Conservation (phyloP, 2,113 vertebrate species). For the Mirounga angustirostris region DNA sequence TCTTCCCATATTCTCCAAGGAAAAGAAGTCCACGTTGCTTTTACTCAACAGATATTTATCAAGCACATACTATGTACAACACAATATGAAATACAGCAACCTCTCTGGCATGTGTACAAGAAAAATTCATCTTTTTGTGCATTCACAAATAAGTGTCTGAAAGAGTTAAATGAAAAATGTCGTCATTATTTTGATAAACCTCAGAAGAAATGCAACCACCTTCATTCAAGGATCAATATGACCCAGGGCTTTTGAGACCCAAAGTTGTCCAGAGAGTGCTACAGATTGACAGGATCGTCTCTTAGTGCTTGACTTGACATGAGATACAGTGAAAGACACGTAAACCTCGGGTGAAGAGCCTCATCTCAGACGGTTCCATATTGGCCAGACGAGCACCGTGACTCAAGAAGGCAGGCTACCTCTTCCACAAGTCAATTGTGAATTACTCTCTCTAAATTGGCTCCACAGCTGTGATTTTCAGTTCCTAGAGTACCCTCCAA, state of each 20-base stretch:
- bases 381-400: not conserved
- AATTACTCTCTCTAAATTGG: slow-evolving; percentile 66
- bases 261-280: slow-evolving; percentile 61
- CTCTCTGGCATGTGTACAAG: not conserved
- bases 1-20: not conserved
- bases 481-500: slow-evolving; percentile 56
- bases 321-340: slow-evolving; percentile 42
- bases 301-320: slow-evolving; percentile 57
- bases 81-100: not conserved
- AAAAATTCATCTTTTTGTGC: not conserved
- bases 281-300: slow-evolving; percentile 54
- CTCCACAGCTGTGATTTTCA: slow-evolving; percentile 26
- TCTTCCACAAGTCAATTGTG: slow-evolving; percentile 57
- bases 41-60: not conserved
- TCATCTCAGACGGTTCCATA: slow-evolving; percentile 39
- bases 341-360: slow-evolving; percentile 38
- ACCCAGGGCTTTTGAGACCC: slow-evolving; percentile 45
- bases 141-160: slow-evolving; percentile 41
- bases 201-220: slow-evolving; percentile 55
- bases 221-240: slow-evolving; percentile 66
- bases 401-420: slow-evolving; percentile 38
- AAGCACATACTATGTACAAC: not conserved
- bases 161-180: slow-evolving; percentile 55
- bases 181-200: slow-evolving; percentile 60
- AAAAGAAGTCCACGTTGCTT: not conserved